A percentile compares a stretch with the other conserved stretches of the same genome.
Conservation (phyloP, 64 coral and sea anemone species). For the Stichodactyla mertensii region DNA sequence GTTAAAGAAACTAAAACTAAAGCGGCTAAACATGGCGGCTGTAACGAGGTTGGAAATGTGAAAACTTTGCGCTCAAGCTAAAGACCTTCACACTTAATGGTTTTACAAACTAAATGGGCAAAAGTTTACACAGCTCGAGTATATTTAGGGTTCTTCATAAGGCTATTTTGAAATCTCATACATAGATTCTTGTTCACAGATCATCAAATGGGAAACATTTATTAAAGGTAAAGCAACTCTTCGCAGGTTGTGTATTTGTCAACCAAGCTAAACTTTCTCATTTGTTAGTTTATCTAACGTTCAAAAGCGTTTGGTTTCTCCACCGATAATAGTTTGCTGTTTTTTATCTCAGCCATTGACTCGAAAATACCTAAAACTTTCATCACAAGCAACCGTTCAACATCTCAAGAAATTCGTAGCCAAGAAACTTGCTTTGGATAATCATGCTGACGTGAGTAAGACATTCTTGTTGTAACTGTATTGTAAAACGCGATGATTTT, state of each 20-base stretch:
- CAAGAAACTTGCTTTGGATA: constrained; percentile 77
- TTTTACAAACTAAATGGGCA: too few species aligned
- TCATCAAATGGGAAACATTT: constrained; percentile 56
- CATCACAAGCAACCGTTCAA: constrained; percentile 94
- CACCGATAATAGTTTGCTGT: neutral
- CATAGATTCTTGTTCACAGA: constrained; percentile 20
- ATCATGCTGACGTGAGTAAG: constrained; percentile 80
- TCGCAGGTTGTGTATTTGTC: too few species aligned
- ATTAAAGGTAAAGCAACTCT: constrained; percentile 54
- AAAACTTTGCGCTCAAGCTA: neutral
- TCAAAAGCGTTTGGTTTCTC: neutral
- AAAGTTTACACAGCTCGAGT: too few species aligned
- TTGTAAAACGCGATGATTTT: neutral
- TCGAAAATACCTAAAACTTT: constrained; percentile 82
- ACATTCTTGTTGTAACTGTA: neutral
- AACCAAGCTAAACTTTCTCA: too few species aligned
- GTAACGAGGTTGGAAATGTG: neutral
- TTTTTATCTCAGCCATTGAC: constrained; percentile 32
- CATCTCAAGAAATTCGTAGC: constrained; percentile 94
- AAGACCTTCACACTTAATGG: too few species aligned
- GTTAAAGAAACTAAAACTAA: too few species aligned
- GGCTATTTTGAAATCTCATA: too few species aligned
- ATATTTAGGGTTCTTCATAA: too few species aligned
- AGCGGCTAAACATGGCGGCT: too few species aligned
- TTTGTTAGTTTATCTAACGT: neutral